Conservation (phyloP, 2,797 vertebrate species). For the Hemibagrus guttatus region DNA sequence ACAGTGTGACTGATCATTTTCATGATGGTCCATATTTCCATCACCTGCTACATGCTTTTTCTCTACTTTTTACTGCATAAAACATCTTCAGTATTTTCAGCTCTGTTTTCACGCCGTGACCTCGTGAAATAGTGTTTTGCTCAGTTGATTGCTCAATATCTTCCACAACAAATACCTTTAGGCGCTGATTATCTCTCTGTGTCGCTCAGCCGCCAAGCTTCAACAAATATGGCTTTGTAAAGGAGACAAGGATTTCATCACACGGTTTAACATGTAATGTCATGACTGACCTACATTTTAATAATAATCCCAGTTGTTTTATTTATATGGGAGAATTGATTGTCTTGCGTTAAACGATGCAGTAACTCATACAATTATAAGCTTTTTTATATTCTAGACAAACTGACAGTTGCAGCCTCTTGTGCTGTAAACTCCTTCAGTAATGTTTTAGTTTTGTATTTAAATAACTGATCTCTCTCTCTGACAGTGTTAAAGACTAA, state of each 20-base stretch:
- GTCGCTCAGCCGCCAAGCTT: background rate
- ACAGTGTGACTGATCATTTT: slow-evolving; percentile 27
- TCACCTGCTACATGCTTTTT: slow-evolving; percentile 1
- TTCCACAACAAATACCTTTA: background rate
- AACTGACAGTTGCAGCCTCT: background rate
- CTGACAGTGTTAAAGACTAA: slow-evolving; percentile 11
- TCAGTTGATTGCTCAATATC: background rate
- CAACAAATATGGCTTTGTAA: background rate
- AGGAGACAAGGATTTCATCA: background rate
- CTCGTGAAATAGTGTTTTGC: background rate
- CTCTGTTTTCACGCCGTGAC: background rate
- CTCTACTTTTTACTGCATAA: background rate
- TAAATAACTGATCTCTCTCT: background rate
- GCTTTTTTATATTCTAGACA: background rate
- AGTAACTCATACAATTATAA: background rate
- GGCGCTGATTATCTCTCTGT: background rate
- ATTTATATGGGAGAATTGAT: too few species aligned
- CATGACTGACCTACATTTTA: slow-evolving; percentile 11
- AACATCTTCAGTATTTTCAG: slow-evolving; percentile 23
- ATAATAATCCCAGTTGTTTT: background rate
- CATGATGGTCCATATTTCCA: slow-evolving; percentile 21
- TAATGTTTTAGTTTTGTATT: slow-evolving; percentile 8
- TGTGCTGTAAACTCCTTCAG: background rate
- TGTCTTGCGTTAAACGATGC: background rate
- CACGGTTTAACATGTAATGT: background rate